Evolutionary conservation across 1,140 invertebrate species (phyloP), one percentile per base, ranked within the genome.

Genomic region (Aphaenogaster rudis): DNA sequence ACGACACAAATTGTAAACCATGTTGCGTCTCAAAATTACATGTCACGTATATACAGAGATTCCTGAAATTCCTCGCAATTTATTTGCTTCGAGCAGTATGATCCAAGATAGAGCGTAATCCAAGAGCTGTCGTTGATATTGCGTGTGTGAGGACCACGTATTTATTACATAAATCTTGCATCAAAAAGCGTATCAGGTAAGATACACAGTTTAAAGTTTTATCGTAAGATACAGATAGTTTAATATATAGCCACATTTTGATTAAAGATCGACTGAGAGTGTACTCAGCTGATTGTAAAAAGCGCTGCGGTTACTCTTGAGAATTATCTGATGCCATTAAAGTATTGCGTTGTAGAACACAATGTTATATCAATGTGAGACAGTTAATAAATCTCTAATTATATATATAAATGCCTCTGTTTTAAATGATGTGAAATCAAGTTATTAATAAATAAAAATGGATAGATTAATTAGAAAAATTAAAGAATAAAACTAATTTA

Each of bases 1-100:
- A 21, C 64, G 39, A 78, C 76, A 79, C 59, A 36, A 66, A 66
- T 54, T 81, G n/a, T 71, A 81, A 81, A 81, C 64, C 64, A 81
- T 7, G 52, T 69, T 81, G 36, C 36, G 7, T 39, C 21, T 28
- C 21, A 33, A 71, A 84, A 84, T 74, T 84, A 74, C 42, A 74
- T 21, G 17, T 50, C 28, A 28, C 13, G 17, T 59, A 72, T 72
- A 71, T 59, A 82, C 39, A 45, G 28, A 45, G 13, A 48, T 82
- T 57, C 79, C 52, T 45, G 52, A 82, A 82, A 82, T 82, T 82
- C 66, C 52, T 59, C 11, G 42, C n/a, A 72, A 72, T 72, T 82
- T 82, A 81, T 59, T 21, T 33, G 39, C 66, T 36, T 28, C 13
- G 28, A 42, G 8, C 39, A 48, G 11, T 39, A 45, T 42, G 36